Base-by-base conservation (phyloP, 2,113 vertebrate species). In the Corynorhinus townsendii region DNA sequence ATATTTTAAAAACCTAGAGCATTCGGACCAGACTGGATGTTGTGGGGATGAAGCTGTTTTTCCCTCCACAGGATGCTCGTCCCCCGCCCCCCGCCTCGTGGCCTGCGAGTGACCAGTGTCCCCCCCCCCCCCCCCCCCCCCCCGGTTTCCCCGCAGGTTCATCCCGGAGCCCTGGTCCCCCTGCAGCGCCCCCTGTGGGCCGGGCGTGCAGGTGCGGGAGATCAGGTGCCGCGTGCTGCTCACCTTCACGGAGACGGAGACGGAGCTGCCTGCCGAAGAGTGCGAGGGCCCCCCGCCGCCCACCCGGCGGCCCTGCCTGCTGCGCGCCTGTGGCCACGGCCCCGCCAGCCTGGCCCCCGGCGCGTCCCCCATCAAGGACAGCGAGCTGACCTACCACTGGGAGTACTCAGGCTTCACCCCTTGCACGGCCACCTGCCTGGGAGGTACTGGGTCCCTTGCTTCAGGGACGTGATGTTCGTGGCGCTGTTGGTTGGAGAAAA, bases 251-350 rank as follows among this genome's bases (percentile, higher is more conserved):
- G 99, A 99, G 98, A 98, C 99, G 0, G 99, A 99, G 93, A 98
- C 99, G 0, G 99, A 99, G 47, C 98, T 99, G 75, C 99, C 99
- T 0, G 98, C 99, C 54, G 99, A 99, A 71, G 99, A 99, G 89
- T 99, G 99, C 33, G 98, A 98, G 0, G 98, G 98, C 1, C 98
- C 98, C 66, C 97, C 96, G 94, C 99, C 98, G 12, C 89, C 96
- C 28, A 87, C 96, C 1, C 98, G 99, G 91, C 98, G 96, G 76
- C 96, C 95, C 26, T 99, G 99, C 96, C 96, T 98, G 94, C 97
- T 97, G 14, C 93, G 95, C 0, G 96, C 98, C 4, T 99, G 99
- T 66, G 96, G 96, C 11, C 98, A 95, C 40, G 95, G 95, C 66
- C 97, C 96, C 8, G 75, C 95, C 0, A 90, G 97, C 49, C 93